A percentile compares a stretch with the other conserved stretches of the same genome.
phyloP scores from a whole-genome alignment of 2,888 invertebrate species.

The Thymelicus lineola region DNA sequence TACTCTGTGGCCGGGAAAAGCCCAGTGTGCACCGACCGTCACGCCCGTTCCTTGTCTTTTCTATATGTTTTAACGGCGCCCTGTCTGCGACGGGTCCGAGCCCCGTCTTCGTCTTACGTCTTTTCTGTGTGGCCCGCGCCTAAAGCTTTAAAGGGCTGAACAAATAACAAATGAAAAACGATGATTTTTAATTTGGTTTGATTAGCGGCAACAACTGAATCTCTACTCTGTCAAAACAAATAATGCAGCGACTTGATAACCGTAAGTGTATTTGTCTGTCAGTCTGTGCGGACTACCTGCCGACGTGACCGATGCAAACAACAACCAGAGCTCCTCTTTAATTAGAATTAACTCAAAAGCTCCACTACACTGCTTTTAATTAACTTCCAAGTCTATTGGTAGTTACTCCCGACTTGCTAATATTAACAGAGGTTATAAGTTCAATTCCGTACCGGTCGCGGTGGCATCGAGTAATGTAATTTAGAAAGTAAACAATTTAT shows the following conservation, averaged over 20 bases:
- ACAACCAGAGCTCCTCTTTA: conserved; percentile 23
- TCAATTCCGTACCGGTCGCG: conserved; percentile 11
- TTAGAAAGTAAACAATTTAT: conserved; percentile 13
- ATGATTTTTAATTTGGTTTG: too few relatives aligned
- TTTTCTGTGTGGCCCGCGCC: too few relatives aligned
- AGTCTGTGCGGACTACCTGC: not conserved
- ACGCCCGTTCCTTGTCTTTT: too few relatives aligned
- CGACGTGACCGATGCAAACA: conserved; percentile 24
- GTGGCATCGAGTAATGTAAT: conserved; percentile 1
- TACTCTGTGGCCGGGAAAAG: too few relatives aligned
- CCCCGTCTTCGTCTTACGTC: too few relatives aligned
- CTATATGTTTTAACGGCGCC: too few relatives aligned
- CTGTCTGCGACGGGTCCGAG: too few relatives aligned
- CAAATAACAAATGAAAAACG: too few relatives aligned
- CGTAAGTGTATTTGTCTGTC: conserved; percentile 20
- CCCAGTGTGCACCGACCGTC: too few relatives aligned
- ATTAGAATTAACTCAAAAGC: conserved; percentile 35
- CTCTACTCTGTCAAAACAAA: too few relatives aligned
- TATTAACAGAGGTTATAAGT: conserved; percentile 25
- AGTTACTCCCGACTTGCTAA: conserved; percentile 26
- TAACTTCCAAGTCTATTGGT: conserved; percentile 22
- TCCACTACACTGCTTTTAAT: conserved; percentile 27
- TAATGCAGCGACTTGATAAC: not conserved
- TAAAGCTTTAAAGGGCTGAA: too few relatives aligned
- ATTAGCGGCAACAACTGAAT: too few relatives aligned